Evolutionary conservation across 1,140 invertebrate species (phyloP), one percentile per base, ranked within the genome.

Genomic region (Brevipalpus yothersi): DNA sequence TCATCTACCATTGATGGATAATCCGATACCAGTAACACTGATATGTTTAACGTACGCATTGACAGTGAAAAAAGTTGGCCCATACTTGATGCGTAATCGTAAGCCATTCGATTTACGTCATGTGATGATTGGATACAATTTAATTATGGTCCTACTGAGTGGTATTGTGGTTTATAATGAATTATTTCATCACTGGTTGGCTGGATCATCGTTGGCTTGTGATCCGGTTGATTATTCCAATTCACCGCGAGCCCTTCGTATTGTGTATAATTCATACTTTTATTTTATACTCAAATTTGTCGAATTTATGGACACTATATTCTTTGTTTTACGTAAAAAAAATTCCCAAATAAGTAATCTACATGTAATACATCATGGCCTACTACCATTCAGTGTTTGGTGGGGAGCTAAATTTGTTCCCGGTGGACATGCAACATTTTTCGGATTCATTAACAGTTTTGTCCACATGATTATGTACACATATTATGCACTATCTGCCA

Each of bases 1-100:
- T 63, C 79, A 81, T 67, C 93, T 87, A 86, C 72, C 80, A n/a
- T 79, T 95, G 75, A 89, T 93, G 83, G 80, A 79, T 58, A 84
- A 84, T 62, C 88, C 88, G 19, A 75, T 83, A 65, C 89, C 89
- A 15, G 94, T 89, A 2, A 68, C 92, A 39, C 72, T 74, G 19
- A 80, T 86, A 64, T 90, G 86, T 72, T 62, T 63, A 19, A 57
- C 62, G 13, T 90, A 88, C 72, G 84, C 81, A 53, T 83, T 84
- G 67, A 84, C 85, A 67, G 81, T 84, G 56, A 82, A 79, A 72
- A 79, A 79, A 42, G 68, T 87, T 56, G 86, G 86, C 13, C 85
- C 84, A 53, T 79, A 79, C 66, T 71, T 82, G 58, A 92, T 92
- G 87, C 80, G 82, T 69, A 80, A 86, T 68, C 77, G 84, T 65